These are phyloP conservation scores for Emydura subglobosa DNA, from an alignment of 2,113 vertebrate species.

Conservation along the genomic window DNA sequence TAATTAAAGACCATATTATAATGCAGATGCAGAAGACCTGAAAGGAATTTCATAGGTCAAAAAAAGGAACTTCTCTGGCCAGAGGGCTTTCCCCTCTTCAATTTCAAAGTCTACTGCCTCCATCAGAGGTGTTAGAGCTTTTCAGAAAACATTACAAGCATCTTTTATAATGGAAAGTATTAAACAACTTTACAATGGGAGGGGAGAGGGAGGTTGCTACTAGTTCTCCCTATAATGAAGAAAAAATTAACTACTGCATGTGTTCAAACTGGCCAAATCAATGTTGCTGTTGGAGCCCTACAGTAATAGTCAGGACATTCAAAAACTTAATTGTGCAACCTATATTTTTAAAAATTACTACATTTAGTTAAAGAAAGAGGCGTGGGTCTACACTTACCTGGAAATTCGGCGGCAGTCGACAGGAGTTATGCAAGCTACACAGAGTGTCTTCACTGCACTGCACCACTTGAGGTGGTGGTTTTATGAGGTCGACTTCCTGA, in stretches of 20 bases:
- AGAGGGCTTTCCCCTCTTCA: no score
- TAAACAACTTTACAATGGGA: background rate
- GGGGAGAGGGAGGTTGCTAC: background rate
- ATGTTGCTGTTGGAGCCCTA: background rate
- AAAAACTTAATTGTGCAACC: background rate
- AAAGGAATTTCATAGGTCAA: background rate
- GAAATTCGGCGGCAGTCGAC: no score
- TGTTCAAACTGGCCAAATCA: constrained; percentile 25
- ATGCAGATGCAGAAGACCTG: accelerated
- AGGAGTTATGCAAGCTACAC: no score
- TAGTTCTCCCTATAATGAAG: background rate
- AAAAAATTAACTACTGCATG: background rate
- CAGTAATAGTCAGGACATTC: background rate
- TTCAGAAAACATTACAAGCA: background rate
- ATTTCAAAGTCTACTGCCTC: background rate
- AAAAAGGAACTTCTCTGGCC: background rate
- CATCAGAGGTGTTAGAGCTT: background rate
- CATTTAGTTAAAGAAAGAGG: background rate
- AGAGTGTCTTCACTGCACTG: no score
- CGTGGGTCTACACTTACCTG: no score
- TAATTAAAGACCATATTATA: background rate
- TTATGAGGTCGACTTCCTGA: no score
- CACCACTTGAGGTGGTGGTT: no score
- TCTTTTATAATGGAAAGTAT: background rate
- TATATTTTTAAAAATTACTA: background rate